These are phyloP conservation scores for Pterophyllum scalare DNA, from an alignment of 2,113 vertebrate species.

Conservation along the genomic window DNA sequence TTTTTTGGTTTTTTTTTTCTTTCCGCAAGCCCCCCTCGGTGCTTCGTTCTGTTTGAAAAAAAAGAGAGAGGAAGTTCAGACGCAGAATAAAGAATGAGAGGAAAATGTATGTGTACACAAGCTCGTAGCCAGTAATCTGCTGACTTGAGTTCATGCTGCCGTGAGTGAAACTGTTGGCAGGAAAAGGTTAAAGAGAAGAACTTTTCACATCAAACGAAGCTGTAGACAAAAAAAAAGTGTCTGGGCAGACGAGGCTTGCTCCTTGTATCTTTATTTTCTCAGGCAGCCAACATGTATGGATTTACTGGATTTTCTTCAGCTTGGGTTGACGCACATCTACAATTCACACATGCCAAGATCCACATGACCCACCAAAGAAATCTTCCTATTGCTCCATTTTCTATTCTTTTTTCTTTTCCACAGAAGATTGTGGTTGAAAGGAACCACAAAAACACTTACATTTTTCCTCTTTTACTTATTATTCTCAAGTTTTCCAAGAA, in stretches of 20 bases:
- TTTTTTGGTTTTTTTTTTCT: conserved; percentile 39
- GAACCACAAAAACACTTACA: not conserved
- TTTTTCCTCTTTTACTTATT: conserved; percentile 3
- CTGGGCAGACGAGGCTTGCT: conserved; percentile 9
- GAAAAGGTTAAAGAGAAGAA: conserved; percentile 1
- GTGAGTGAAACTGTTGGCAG: not conserved
- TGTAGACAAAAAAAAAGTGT: conserved; percentile 10
- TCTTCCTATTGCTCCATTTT: conserved; percentile 9
- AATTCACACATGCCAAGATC: conserved; percentile 30
- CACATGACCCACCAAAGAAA: conserved; percentile 24
- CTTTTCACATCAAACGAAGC: conserved; percentile 8
- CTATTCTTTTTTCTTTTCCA: not conserved
- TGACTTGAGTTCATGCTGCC: not conserved
- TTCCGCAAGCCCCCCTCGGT: conserved; percentile 18
- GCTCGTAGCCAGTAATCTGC: conserved; percentile 2
- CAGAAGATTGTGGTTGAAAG: not conserved
- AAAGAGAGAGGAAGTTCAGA: conserved; percentile 33
- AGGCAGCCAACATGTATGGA: conserved; percentile 23
- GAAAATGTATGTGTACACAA: conserved; percentile 23
- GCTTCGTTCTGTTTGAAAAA: conserved; percentile 37
- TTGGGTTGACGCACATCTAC: conserved; percentile 26
- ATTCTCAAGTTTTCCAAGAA: conserved; percentile 12
- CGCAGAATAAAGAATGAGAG: conserved; percentile 20
- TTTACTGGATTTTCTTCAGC: conserved; percentile 13
- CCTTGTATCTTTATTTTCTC: conserved; percentile 38